phyloP scores from a whole-genome alignment of 2,113 vertebrate species.

The Excalfactoria chinensis region DNA sequence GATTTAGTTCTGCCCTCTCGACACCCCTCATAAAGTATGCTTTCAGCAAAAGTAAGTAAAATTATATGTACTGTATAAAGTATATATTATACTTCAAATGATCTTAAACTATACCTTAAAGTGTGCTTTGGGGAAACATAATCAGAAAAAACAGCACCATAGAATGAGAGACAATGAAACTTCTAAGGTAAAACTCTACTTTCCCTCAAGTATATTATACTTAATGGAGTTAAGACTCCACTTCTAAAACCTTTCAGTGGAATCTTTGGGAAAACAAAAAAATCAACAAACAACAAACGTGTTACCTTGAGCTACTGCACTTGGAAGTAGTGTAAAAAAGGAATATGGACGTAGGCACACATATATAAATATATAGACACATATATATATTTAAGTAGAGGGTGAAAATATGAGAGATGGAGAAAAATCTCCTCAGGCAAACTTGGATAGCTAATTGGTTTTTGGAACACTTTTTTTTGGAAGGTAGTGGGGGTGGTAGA shows the following conservation, averaged over 20 bases:
- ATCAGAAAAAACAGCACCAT: slow-evolving; percentile 34
- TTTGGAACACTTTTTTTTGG: slow-evolving; percentile 17
- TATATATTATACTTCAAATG: slow-evolving; percentile 57
- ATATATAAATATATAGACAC: background rate
- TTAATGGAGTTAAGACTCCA: slow-evolving; percentile 42
- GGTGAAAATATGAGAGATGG: background rate
- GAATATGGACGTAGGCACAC: background rate
- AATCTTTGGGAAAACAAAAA: background rate
- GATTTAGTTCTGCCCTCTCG: slow-evolving; percentile 44
- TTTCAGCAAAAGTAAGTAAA: slow-evolving; percentile 66
- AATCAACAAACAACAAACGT: too few species aligned
- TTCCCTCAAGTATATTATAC: slow-evolving; percentile 29
- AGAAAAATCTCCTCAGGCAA: slow-evolving; percentile 1
- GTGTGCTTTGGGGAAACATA: slow-evolving; percentile 61
- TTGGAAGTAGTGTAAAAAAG: background rate
- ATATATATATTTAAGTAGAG: background rate
- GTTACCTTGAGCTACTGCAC: background rate
- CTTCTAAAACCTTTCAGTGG: background rate
- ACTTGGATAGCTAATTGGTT: slow-evolving; percentile 20
- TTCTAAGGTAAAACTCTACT: slow-evolving; percentile 42
- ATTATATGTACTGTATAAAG: slow-evolving; percentile 47
- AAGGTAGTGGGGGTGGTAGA: background rate
- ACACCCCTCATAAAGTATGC: slow-evolving; percentile 11
- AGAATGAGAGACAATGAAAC: slow-evolving; percentile 37
- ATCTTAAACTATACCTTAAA: slow-evolving; percentile 58